Base-by-base conservation (phyloP, 2,797 vertebrate genomes). In the Myripristis murdjan region DNA sequence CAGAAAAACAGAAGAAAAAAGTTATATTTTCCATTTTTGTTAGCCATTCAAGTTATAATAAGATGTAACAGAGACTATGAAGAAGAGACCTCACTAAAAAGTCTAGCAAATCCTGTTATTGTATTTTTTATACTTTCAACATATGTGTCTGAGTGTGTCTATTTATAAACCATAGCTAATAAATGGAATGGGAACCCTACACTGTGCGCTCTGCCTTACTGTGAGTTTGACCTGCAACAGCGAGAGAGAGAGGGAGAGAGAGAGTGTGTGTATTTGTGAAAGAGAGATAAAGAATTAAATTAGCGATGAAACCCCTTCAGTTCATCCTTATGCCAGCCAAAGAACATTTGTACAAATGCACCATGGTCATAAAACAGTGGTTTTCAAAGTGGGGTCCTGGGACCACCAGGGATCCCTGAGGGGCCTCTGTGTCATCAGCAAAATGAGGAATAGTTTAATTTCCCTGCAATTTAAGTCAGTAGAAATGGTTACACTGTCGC, bases 161-260 rank as follows among this genome's bases (percentile, higher is more conserved):
- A 86, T 93, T 94, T 94, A 93, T 92, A 92, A 91, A 89, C 39
- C 82, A 89, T 92, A 90, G 88, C 82, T 87, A 94, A 94, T 94
- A 93, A 94, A 93, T 86, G 88, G 86, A 92, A 91, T 90, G 84
- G 77, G 86, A 92, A 90, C 85, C 77, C 61, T 51, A 52, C 43
- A n/a, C 9, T 10, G 23, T 31, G 6, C 37, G 55, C 26, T 78
- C 64, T 64, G 58, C 20, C 35, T 73, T 48, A 1, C 60, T 59
- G 31, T 43, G 41, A 14, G 26, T 7, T 60, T 16, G 33, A 62
- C 15, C 51, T 41, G 12, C 20, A 46, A 14, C 24, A 37, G 24
- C 20, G 48, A 24, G 22, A 51, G 18, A 18, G n/a, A 51, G 18
- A 41, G 20, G 9, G 26, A n/a, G 23, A 24, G 23, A 24, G 23